phyloP scores from a whole-genome alignment of 2,797 vertebrate species.

The Etheostoma perlongum region DNA sequence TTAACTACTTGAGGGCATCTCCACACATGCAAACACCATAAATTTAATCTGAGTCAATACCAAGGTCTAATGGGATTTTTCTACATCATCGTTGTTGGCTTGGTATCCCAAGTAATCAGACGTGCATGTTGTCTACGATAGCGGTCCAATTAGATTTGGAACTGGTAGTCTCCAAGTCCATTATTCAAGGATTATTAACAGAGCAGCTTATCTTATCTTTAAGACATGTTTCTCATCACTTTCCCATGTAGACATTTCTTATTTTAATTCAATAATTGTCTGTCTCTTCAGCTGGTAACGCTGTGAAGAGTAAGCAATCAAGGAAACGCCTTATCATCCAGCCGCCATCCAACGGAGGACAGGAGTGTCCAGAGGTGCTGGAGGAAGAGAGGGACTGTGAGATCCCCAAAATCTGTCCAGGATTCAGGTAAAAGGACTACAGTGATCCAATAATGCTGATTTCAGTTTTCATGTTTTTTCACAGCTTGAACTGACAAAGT shows the following conservation, averaged over 20 bases:
- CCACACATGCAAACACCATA: constrained; percentile 42
- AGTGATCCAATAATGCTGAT: not conserved
- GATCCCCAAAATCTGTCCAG: constrained; percentile 85
- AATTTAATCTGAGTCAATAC: constrained; percentile 47
- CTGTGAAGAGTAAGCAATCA: constrained; percentile 86
- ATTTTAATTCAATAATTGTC: constrained; percentile 37
- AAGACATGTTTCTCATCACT: constrained; percentile 48
- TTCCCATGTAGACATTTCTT: constrained; percentile 12
- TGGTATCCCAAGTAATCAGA: constrained; percentile 36
- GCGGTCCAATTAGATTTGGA: constrained; percentile 52
- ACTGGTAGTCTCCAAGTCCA: constrained; percentile 8
- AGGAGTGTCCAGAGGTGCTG: constrained; percentile 91
- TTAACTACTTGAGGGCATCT: constrained; percentile 53
- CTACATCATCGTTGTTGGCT: constrained; percentile 40
- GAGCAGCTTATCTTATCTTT: constrained; percentile 26
- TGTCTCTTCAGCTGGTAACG: constrained; percentile 70
- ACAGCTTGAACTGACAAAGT: not conserved
- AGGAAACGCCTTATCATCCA: constrained; percentile 92
- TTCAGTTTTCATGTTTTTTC: not conserved
- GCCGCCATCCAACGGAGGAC: constrained; percentile 91
- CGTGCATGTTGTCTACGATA: constrained; percentile 6
- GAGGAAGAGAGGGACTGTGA: constrained; percentile 94
- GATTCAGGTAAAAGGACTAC: constrained; percentile 87
- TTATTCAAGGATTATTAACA: constrained; percentile 42
- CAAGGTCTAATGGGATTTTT: constrained; percentile 46